Percentiles rank a stretch among this genome's conserved stretches.
These are phyloP conservation scores for Sander lucioperca DNA, from an alignment of 2,113 vertebrate genomes.

Conservation along the genomic window DNA sequence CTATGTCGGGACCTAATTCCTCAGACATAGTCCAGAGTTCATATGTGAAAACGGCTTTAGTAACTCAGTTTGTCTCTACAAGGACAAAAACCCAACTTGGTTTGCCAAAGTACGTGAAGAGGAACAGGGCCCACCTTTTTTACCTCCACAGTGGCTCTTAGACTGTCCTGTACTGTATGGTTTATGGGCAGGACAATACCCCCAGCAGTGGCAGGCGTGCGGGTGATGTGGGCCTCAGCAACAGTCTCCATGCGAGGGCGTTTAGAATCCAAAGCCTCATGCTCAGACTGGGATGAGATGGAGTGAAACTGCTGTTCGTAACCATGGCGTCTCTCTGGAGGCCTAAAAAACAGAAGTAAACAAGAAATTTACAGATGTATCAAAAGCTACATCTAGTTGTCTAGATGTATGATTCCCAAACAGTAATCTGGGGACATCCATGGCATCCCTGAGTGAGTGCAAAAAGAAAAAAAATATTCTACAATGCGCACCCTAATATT, in stretches of 20 bases:
- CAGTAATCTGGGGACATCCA: background rate
- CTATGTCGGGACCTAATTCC: no score
- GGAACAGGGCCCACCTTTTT: constrained; percentile 89
- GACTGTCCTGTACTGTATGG: constrained; percentile 90
- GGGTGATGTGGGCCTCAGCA: constrained; percentile 90
- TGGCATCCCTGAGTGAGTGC: background rate
- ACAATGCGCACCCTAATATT: background rate
- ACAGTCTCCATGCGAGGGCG: constrained; percentile 93
- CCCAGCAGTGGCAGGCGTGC: constrained; percentile 80
- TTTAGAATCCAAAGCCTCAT: constrained; percentile 92
- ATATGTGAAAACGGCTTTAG: no score
- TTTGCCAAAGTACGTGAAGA: background rate
- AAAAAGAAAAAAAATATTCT: background rate
- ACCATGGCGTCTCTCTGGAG: constrained; percentile 94
- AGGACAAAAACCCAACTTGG: constrained; percentile 2
- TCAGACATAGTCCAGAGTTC: no score
- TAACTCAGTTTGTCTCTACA: background rate
- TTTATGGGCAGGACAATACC: constrained; percentile 87
- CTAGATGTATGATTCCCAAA: background rate
- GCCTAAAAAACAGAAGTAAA: constrained; percentile 80
- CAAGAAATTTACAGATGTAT: constrained; percentile 28
- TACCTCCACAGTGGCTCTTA: constrained; percentile 88
- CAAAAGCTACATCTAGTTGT: background rate
- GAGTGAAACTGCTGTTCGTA: constrained; percentile 94
- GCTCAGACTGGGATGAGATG: constrained; percentile 87